phyloP scores from a whole-genome alignment of 2,888 invertebrate species.

The Seira musarum region DNA sequence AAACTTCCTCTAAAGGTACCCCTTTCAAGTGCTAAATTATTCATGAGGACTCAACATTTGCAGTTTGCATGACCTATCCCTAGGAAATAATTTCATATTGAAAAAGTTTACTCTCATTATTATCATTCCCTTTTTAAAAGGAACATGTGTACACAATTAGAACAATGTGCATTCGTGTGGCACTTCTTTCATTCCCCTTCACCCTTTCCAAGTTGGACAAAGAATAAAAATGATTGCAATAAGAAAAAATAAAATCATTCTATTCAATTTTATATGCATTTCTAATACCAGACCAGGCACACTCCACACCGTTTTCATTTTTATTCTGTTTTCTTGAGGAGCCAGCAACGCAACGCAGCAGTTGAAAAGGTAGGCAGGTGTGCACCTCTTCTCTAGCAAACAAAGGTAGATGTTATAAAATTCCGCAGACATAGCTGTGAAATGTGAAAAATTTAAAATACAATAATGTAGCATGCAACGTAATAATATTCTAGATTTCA shows the following conservation, averaged over 20 bases:
- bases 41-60: background rate
- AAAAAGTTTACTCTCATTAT: background rate
- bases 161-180: conserved; percentile 1
- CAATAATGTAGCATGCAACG: too few relatives aligned
- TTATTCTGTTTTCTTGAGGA: too few relatives aligned
- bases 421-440: too few relatives aligned
- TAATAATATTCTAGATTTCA: too few relatives aligned
- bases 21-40: background rate
- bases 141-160: background rate
- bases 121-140: too few relatives aligned
- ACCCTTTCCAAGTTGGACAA: background rate
- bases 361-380: background rate
- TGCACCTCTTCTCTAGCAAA: background rate
- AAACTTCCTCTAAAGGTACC: too few relatives aligned
- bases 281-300: too few relatives aligned
- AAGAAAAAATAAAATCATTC: background rate
- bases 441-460: too few relatives aligned
- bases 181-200: background rate
- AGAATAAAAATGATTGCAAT: background rate
- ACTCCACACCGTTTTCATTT: too few relatives aligned
- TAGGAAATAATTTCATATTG: background rate
- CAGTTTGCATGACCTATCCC: too few relatives aligned
- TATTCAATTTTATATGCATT: too few relatives aligned
- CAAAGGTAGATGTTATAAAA: too few relatives aligned
- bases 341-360: background rate